Evolutionary conservation across 1,140 invertebrate genomes (phyloP), one percentile per base, ranked within the genome.

Genomic region (Pseudomyrmex pallidus): DNA sequence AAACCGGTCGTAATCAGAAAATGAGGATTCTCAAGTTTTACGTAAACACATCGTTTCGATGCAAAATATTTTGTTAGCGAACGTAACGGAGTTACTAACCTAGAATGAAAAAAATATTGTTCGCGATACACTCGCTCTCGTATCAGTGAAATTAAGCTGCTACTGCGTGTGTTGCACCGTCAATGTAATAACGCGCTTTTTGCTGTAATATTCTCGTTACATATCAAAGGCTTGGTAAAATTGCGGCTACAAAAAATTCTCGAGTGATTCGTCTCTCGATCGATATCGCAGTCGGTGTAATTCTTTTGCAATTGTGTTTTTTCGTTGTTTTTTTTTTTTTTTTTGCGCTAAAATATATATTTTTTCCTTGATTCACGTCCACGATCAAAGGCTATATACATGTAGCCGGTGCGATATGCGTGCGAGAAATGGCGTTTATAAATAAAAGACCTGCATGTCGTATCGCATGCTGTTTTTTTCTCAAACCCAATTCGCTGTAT

Each of bases 1-100:
- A 78, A 78, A 67, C 9, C 54, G 20, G 20, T 67, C 73, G 46
- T 78, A 62, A 83, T 77, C 64, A 10, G 52, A 59, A 35, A 64
- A 78, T 54, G 64, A 78, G 56, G 35, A 59, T 44, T 59, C 56
- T 78, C 54, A 44, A 25, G 5, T 44, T 59, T 2, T 15, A 44
- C 15, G 62, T 57, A 78, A 59, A 82, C 59, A 78, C 20, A 44
- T 48, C 44, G n/a, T 54, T 76, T 52, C 17, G 22, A 64, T 35
- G 22, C 54, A 50, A 57, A 61, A 68, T 61, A 63, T 12, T 83
- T 66, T 80, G 62, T 78, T 7, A 68, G 17, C 46, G n/a, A 22
- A 0, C 20, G 44, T 52, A 17, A 77, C 44, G 22, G 22, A 48
- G 54, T 68, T 63, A 83, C 46, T n/a, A n/a, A 8, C 7, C 17